Base-by-base conservation (phyloP, 2,888 invertebrate species). In the Abscondita cerata region DNA sequence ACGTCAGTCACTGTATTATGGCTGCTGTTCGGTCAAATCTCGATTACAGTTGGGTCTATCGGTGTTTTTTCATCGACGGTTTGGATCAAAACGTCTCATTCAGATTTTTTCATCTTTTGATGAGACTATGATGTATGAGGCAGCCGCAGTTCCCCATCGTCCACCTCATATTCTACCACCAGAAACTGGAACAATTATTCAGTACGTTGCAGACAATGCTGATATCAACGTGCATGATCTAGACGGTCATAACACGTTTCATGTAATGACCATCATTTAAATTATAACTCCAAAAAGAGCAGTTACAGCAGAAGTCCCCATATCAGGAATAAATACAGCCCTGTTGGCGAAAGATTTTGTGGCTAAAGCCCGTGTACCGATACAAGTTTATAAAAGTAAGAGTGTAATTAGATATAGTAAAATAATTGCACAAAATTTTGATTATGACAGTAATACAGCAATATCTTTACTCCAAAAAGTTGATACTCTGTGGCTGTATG, bases 51-150 rank as follows among this genome's bases (percentile, higher is more conserved):
- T 41, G 9, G 41, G 41, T 41, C 8, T 41, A 13, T 13, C 41
- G 9, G 41, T 41, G 41, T 41, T 13, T 41, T 41, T 41, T 41
- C 41, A 41, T 41, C 9, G 41, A 15, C 41, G 15, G 41, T 41
- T 41, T 41, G 16, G 41, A 36, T 36, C 36, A 36, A 36, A 36
- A 36, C 36, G 36, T 36, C 36, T 36, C 3, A 36, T 36, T 36
- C 36, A 36, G 36, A 36, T 41, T 41, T 41, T 15, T 41, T 41
- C 41, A 41, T 41, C 3, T 11, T 36, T 36, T 36, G 36, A 25
- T 25, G 25, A 25, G 25, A 25, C 25, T 25, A 25, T 36, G 36
- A 36, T 12, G 36, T 41, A 41, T 41, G 41, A 8, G 41, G 41
- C 41, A 41, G 41, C 41, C 9, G 41, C 41, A 41, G 15, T 25